phyloP scores from a whole-genome alignment of 2,113 vertebrate species.

The Calonectris borealis region DNA sequence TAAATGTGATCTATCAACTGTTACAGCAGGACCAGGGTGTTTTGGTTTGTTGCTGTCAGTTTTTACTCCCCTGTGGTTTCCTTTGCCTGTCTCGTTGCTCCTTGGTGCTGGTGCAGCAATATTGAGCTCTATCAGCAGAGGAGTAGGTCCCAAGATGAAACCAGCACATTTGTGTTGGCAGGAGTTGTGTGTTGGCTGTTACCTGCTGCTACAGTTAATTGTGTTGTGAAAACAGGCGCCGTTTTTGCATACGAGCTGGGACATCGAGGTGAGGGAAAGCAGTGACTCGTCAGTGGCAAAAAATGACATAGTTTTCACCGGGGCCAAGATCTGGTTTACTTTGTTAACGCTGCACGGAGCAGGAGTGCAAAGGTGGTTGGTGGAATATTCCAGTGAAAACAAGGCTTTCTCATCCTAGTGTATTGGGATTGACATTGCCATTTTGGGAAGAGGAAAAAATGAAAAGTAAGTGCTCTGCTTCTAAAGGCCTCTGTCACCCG shows the following conservation, averaged over 20 bases:
- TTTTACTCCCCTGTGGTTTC: not conserved
- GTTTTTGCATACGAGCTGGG: not conserved
- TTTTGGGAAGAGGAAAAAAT: not conserved
- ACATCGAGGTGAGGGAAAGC: not conserved
- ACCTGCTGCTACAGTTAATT: constrained; percentile 32
- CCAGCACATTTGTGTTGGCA: constrained; percentile 31
- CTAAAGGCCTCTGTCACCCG: not conserved
- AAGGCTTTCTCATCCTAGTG: not conserved
- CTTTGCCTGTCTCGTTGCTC: not conserved
- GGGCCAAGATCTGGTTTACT: not conserved
- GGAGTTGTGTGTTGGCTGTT: constrained; percentile 13
- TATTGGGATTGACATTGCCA: not conserved
- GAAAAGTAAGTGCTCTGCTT: not conserved
- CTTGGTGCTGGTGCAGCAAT: not conserved
- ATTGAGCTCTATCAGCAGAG: not conserved
- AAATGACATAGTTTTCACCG: not conserved
- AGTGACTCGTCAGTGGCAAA: not conserved
- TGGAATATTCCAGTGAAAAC: not conserved
- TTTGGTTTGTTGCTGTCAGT: not conserved
- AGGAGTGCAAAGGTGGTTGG: not conserved
- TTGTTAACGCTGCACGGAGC: accelerated
- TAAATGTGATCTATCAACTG: not conserved
- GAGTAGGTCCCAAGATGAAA: not conserved
- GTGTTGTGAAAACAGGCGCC: not conserved
- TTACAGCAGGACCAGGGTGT: not conserved